Conservation (phyloP, 2,888 invertebrate species). For the Teleogryllus oceanicus region DNA sequence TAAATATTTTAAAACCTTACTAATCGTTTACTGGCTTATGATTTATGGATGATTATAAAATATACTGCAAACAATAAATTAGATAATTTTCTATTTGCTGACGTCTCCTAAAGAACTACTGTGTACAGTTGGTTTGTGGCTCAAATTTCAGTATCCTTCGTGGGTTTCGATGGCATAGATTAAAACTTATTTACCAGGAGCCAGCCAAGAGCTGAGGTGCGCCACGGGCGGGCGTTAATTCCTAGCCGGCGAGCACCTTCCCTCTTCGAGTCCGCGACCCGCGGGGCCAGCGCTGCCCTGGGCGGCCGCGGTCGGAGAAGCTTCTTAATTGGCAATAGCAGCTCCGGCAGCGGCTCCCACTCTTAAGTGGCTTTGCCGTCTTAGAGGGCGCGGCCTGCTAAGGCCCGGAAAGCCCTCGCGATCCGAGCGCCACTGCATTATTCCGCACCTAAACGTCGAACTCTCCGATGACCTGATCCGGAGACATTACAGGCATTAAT, state of each 20-base stretch:
- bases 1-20: too few relatives aligned
- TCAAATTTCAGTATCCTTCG: too few relatives aligned
- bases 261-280: background rate
- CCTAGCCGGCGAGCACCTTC: background rate
- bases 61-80: too few relatives aligned
- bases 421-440: background rate
- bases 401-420: background rate
- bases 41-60: too few relatives aligned
- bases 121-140: too few relatives aligned
- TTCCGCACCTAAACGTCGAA: background rate
- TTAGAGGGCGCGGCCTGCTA: background rate
- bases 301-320: background rate
- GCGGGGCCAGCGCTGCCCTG: background rate
- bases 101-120: too few relatives aligned
- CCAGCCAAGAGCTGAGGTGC: too few relatives aligned
- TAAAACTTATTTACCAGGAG: too few relatives aligned
- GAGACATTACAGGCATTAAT: background rate
- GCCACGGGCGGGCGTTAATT: too few relatives aligned
- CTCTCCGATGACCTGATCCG: background rate
- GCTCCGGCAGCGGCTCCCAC: background rate
- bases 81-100: too few relatives aligned
- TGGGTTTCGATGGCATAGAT: too few relatives aligned
- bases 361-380: slow-evolving; percentile 18
- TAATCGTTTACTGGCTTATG: too few relatives aligned
- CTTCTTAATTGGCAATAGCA: background rate